A percentile compares a stretch with the other conserved stretches of the same genome.
phyloP scores from a whole-genome alignment of 2,113 vertebrate genomes.

The Pardalotus punctatus region DNA sequence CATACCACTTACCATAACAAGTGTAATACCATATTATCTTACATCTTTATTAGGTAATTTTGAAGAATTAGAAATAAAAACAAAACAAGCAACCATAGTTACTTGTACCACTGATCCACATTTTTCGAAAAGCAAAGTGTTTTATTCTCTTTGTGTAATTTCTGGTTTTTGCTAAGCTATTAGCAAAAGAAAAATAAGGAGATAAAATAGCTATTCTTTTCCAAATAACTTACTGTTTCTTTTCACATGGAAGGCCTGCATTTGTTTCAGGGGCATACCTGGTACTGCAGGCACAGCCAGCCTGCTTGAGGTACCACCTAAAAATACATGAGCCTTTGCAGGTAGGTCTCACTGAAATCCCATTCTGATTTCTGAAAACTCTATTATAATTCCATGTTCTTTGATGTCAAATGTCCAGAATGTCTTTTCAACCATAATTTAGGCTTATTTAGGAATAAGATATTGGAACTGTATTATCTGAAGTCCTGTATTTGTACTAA shows the following conservation, averaged over 20 bases:
- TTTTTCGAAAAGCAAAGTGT: background rate
- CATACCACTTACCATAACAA: background rate
- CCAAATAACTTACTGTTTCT: background rate
- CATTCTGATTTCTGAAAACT: background rate
- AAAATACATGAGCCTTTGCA: background rate
- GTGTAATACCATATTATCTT: background rate
- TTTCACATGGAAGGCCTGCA: fast-evolving
- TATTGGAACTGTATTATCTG: background rate
- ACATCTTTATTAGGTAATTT: background rate
- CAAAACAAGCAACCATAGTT: fast-evolving
- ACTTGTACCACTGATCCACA: background rate
- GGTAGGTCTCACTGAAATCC: background rate
- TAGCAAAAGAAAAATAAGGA: background rate
- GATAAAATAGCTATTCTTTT: background rate
- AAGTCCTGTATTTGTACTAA: background rate
- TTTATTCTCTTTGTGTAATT: background rate
- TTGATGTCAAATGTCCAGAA: background rate
- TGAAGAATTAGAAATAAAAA: background rate
- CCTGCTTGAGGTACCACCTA: background rate
- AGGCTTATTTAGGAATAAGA: background rate
- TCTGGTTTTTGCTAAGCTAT: background rate
- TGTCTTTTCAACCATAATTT: background rate
- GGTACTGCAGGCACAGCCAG: background rate
- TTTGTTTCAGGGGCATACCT: background rate
- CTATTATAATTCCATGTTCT: background rate